Evolutionary conservation across 2,888 invertebrate species (phyloP).

Genomic region (Sphaerophoria taeniata): DNA sequence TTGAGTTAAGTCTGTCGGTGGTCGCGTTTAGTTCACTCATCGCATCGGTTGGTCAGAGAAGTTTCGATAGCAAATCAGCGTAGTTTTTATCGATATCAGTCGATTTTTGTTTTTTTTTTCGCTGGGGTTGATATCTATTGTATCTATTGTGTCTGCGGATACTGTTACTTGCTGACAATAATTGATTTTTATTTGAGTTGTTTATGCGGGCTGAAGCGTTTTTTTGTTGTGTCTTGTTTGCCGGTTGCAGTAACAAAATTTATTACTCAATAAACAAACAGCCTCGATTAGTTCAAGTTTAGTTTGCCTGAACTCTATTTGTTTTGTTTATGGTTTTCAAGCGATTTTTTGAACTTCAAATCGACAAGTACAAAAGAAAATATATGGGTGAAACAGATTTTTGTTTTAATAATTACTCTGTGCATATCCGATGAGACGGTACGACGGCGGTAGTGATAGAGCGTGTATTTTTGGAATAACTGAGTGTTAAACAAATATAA

Average conservation of each 20-base stretch:
- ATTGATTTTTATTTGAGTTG: slow-evolving; percentile 12
- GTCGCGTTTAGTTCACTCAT: slow-evolving; percentile 57
- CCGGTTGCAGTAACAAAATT: slow-evolving; percentile 27
- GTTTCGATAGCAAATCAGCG: slow-evolving; percentile 25
- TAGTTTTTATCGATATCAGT: slow-evolving; percentile 21
- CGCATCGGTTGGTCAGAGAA: slow-evolving; percentile 61
- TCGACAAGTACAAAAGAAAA: slow-evolving; percentile 59
- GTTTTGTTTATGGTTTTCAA: slow-evolving; percentile 18
- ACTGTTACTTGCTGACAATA: slow-evolving; percentile 22
- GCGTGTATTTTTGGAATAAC: slow-evolving; percentile 13
- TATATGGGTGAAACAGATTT: slow-evolving; percentile 32
- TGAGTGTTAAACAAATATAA: slow-evolving; percentile 32
- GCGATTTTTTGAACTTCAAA: background rate
- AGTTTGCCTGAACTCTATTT: slow-evolving; percentile 2
- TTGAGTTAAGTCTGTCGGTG: slow-evolving; percentile 53
- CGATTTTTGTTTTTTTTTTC: background rate
- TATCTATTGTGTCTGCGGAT: slow-evolving; percentile 9
- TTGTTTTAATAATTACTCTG: slow-evolving; percentile 32
- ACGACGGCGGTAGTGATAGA: background rate
- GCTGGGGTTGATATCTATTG: background rate
- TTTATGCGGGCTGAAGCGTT: slow-evolving; percentile 55
- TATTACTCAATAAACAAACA: slow-evolving; percentile 22
- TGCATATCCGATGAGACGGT: slow-evolving; percentile 54
- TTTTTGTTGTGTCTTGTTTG: background rate
- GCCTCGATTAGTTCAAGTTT: slow-evolving; percentile 30